phyloP scores from a whole-genome alignment of 2,888 invertebrate genomes.

The Rhaphigaster nebulosa region DNA sequence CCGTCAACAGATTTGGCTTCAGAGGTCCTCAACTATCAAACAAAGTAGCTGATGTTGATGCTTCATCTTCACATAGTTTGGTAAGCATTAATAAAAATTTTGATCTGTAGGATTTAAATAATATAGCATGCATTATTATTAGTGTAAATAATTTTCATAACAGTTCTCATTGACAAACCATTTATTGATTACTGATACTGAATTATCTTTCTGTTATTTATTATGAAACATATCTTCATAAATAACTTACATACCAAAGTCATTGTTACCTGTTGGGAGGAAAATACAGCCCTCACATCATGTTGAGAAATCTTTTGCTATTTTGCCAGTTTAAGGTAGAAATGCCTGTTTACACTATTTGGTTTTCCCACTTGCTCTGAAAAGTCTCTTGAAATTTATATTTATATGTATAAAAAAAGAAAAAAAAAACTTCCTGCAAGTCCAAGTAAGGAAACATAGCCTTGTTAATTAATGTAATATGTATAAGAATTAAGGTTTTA shows the following conservation, averaged over 20 bases:
- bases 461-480: not conserved
- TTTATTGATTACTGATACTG: not conserved
- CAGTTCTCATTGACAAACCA: not conserved
- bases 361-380: not conserved
- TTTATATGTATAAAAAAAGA: not conserved
- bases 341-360: not conserved
- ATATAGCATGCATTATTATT: constrained; percentile 19
- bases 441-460: not conserved
- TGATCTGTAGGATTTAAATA: not conserved
- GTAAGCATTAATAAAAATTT: not conserved
- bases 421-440: not conserved
- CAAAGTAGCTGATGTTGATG: constrained; percentile 68
- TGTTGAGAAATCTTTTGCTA: too few species aligned
- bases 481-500: not conserved
- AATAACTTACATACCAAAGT: too few species aligned
- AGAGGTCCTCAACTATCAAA: constrained; percentile 69
- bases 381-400: not conserved
- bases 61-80: constrained; percentile 67
- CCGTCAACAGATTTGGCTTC: constrained; percentile 68
- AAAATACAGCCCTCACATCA: too few species aligned
- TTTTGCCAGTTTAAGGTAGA: too few species aligned
- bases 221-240: not conserved
- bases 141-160: constrained; percentile 1
- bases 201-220: not conserved
- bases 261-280: too few species aligned